Evolutionary conservation across 2,797 vertebrate species (phyloP).

Genomic region (Meda fulgida): DNA sequence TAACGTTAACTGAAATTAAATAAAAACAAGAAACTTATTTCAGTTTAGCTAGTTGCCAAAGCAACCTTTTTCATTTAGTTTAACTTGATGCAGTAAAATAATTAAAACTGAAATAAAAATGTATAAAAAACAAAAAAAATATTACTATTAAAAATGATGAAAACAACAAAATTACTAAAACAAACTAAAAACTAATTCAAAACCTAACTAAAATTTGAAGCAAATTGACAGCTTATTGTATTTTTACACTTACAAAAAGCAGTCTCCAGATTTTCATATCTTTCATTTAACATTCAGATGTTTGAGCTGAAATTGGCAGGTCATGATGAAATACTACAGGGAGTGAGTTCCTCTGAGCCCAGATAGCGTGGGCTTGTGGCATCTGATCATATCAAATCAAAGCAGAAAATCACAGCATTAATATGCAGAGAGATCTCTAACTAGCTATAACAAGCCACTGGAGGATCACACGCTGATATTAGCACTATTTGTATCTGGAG

Average conservation of each 20-base stretch:
- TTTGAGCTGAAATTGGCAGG: conserved; percentile 39
- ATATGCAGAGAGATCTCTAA: conserved; percentile 37
- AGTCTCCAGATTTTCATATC: neutral
- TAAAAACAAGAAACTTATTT: no score
- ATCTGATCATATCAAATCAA: conserved; percentile 50
- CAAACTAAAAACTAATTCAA: no score
- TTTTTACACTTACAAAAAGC: neutral
- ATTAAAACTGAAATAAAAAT: no score
- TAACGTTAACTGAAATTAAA: no score
- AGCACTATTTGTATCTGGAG: conserved; percentile 14
- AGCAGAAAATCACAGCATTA: conserved; percentile 43
- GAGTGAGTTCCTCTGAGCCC: conserved; percentile 33
- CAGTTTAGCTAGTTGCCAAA: no score
- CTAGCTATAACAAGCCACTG: conserved; percentile 11
- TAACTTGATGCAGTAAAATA: no score
- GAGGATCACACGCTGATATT: neutral
- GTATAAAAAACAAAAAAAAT: no score
- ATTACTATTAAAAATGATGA: no score
- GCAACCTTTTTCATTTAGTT: no score
- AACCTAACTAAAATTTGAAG: neutral
- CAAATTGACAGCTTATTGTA: neutral
- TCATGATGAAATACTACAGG: conserved; percentile 41
- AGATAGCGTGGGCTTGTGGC: conserved; percentile 48
- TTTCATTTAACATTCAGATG: conserved; percentile 23
- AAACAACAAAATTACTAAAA: no score